Conservation (phyloP, 2,888 invertebrate genomes). For the Galerucella calmariensis region DNA sequence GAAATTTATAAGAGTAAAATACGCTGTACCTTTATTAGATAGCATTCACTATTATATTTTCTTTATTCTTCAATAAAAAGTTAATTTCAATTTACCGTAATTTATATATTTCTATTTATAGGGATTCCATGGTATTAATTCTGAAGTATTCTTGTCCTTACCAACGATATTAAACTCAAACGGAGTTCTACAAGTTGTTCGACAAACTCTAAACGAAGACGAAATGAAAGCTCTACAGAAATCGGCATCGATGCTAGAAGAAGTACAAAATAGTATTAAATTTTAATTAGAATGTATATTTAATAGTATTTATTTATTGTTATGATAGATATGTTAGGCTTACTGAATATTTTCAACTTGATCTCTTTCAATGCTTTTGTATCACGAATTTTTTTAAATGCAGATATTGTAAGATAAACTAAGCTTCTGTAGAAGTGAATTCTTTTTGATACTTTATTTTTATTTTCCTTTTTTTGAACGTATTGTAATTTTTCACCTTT, state of each 20-base stretch:
- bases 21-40: slow-evolving; percentile 5
- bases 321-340: no score
- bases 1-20: slow-evolving; percentile 12
- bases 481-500: no score
- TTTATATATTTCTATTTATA: slow-evolving; percentile 60
- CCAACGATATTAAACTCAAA: slow-evolving; percentile 80
- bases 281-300: slow-evolving; percentile 28
- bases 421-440: no score
- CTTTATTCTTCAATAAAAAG: background rate
- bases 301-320: background rate
- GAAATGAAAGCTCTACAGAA: slow-evolving; percentile 73
- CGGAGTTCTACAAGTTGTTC: slow-evolving; percentile 79
- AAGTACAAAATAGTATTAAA: slow-evolving; percentile 44
- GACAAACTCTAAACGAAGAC: slow-evolving; percentile 75
- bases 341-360: background rate
- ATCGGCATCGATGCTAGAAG: slow-evolving; percentile 68
- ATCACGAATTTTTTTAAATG: no score
- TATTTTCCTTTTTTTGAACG: no score
- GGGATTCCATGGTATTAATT: slow-evolving; percentile 83
- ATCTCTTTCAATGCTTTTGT: no score
- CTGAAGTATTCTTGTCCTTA: slow-evolving; percentile 87
- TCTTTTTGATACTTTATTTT: no score
- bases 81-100: slow-evolving; percentile 6
- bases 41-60: background rate
- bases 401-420: no score